Evolutionary conservation across 1,140 invertebrate species (phyloP), one percentile per base, ranked within the genome.

Genomic region (Microplitis demolitor): DNA sequence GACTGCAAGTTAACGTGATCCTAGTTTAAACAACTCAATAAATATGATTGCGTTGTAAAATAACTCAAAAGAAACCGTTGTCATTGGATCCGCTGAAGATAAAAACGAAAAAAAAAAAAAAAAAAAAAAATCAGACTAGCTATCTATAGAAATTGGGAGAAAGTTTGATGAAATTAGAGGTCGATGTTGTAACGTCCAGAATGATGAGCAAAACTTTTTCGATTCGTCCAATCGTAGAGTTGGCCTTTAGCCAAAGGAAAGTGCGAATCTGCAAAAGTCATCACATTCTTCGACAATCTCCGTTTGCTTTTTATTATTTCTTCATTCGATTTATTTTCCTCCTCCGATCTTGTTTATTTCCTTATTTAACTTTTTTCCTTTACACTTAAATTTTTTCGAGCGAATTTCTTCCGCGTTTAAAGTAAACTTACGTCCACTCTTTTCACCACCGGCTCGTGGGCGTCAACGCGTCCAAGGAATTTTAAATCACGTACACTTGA

Each of bases 211-310:
- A 13, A 13, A 64, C 35, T 68, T 14, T 51, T 68, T 68, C n/a
- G 66, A 68, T 56, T 56, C 13, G 9, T 68, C 13, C 33, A 39
- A 64, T 64, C 62, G 37, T 66, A 14, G 5, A 4, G 11, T 54
- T 68, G 66, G 66, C 66, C 31, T 11, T 35, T 31, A 3, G n/a
- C 66, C 51, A 64, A 54, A 56, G n/a, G 31, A 68, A 51, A 68
- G 66, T 68, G 66, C 53, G 31, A 68, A 56, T 68, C 51, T 68
- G 66, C 66, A 68, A 68, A 68, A 68, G 51, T 56, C 50, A 35
- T 45, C 24, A 6, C 66, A 56, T 5, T 4, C 13, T 13, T 13
- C 31, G 24, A 35, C n/a, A 54, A 8, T 35, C 13, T 51, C 66
- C 11, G 31, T 37, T 51, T 68, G 14, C 9, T 16, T 35, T 56